Conservation (phyloP, 2,888 invertebrate genomes). For the Trichogramma evanescens region DNA sequence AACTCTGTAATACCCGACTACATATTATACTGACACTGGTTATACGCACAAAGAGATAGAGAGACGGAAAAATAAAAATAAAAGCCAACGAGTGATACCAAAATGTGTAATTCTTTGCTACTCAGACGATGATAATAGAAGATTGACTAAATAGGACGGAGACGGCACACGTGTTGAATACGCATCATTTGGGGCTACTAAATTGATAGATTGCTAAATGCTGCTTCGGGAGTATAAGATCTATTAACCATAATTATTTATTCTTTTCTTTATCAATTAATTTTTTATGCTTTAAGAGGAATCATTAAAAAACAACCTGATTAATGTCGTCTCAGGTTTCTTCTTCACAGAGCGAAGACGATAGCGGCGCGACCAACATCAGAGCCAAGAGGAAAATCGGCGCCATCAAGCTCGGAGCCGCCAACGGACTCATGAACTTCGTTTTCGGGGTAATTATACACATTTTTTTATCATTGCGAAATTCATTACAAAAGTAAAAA, state of each 20-base stretch:
- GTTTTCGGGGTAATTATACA: slow-evolving; percentile 69
- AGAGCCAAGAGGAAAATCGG: slow-evolving; percentile 73
- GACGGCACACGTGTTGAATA: no score
- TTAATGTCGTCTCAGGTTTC: slow-evolving; percentile 34
- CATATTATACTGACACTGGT: no score
- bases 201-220: neutral
- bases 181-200: no score
- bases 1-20: no score
- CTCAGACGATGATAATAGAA: no score
- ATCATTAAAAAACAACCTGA: neutral
- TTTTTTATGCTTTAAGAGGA: no score
- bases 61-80: no score
- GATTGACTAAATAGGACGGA: no score
- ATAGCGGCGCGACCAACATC: slow-evolving; percentile 50
- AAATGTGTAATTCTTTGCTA: no score
- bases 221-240: slow-evolving; percentile 10
- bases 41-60: no score
- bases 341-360: slow-evolving; percentile 42
- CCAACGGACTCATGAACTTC: slow-evolving; percentile 74
- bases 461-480: neutral
- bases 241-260: slow-evolving; percentile 2
- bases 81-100: no score
- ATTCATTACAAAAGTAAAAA: slow-evolving; percentile 2
- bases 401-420: slow-evolving; percentile 62
- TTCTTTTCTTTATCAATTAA: neutral